Evolutionary conservation across 2,797 vertebrate genomes (phyloP).

Genomic region (Halcyon smyrnensis): DNA sequence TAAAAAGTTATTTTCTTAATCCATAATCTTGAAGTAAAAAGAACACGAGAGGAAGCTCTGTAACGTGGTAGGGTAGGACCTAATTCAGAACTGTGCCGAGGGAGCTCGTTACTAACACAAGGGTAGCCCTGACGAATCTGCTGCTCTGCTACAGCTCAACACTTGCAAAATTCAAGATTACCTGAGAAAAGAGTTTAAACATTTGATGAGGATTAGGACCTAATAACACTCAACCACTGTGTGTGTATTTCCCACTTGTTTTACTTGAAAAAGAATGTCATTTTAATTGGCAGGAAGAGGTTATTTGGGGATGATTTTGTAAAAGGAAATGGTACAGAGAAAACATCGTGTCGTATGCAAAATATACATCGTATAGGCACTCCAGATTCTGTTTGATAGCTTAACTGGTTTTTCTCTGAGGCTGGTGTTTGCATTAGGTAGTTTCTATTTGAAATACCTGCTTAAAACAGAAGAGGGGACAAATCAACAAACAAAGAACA

Average conservation of each 20-base stretch:
- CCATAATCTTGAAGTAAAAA: not conserved
- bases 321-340: not conserved
- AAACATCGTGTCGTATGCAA: not conserved
- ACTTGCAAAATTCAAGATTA: not conserved
- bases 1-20: not conserved
- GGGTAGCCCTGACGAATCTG: not conserved
- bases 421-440: not conserved
- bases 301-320: not conserved
- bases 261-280: not conserved
- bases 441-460: conserved; percentile 9
- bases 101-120: not conserved
- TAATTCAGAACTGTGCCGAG: not conserved
- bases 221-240: not conserved
- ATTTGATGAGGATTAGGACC: not conserved
- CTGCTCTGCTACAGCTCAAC: not conserved
- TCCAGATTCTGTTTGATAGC: not conserved
- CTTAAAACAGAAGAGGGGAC: not conserved
- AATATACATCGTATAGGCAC: not conserved
- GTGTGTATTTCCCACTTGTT: not conserved
- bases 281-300: not conserved
- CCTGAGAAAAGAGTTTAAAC: conserved; percentile 1
- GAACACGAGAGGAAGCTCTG: not conserved
- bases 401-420: not conserved
- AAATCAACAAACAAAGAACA: conserved; percentile 28
- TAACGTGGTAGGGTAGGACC: not conserved